A percentile compares a stretch with the other conserved stretches of the same genome.
Conservation (phyloP, 37 sponge, comb jelly and placozoan species). For the Dysidea cf. avara region DNA sequence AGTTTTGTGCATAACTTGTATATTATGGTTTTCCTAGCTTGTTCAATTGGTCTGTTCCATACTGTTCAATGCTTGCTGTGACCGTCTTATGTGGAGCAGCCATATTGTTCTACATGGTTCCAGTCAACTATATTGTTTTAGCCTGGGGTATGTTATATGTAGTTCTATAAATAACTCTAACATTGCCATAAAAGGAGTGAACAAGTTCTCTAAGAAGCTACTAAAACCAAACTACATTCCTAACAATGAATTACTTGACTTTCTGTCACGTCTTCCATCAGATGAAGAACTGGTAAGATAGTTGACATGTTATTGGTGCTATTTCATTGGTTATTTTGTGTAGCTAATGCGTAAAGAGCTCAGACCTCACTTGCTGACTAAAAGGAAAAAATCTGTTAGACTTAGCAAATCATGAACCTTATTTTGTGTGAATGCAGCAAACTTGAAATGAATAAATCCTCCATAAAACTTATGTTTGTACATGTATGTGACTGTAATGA, state of each 20-base stretch:
- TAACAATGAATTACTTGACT: conserved; percentile 87
- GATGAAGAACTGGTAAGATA: conserved; percentile 65
- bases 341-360: no score
- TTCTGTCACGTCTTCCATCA: conserved; percentile 79
- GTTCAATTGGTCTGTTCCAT: conserved; percentile 90
- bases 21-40: conserved; percentile 68
- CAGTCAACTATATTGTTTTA: conserved; percentile 74
- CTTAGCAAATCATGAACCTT: no score
- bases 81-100: conserved; percentile 38
- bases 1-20: no score
- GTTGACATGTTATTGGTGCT: no score
- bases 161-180: no score
- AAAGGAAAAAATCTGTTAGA: no score
- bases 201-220: conserved; percentile 85
- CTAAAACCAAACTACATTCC: conserved; percentile 78
- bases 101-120: conserved; percentile 67
- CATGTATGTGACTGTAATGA: no score
- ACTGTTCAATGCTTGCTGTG: conserved; percentile 77
- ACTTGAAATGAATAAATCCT: no score
- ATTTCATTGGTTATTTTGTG: no score
- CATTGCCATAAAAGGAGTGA: conserved; percentile 53
- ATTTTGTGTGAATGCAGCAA: no score
- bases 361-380: no score
- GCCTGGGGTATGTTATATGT: neutral
- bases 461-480: no score